Evolutionary conservation across 2,888 invertebrate species (phyloP), one percentile per base, ranked within the genome.

Genomic region (Ferrisia virgata): DNA sequence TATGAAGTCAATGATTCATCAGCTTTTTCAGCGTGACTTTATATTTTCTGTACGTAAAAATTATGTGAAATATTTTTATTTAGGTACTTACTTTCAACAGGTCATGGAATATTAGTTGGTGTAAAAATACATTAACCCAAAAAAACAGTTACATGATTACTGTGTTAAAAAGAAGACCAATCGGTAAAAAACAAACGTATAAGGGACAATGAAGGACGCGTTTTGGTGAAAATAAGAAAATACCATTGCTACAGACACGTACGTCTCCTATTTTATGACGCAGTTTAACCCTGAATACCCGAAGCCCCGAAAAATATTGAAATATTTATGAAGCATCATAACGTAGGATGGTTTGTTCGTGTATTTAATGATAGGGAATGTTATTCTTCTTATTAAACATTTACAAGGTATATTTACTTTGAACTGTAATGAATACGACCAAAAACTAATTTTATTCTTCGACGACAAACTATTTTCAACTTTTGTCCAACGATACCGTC

Each of bases 371-470:
- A 76, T 76, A 76, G 72, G 72, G 72, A 76, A 36, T 76, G 72
- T 33, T 76, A 76, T 76, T 76, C 72, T 76, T 76, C 72, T 76
- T 76, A 76, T 76, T 76, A 76, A 76, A 76, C 33, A 76, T 76
- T 76, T 76, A 76, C 31, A 18, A 33, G 36, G 72, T 36, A 36
- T 76, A 76, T 76, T 76, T 76, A 76, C 36, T 76, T 76, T 76
- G 72, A 76, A 76, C 72, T 8, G 72, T 76, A 36, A 76, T 76
- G 72, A 76, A 76, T 36, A 36, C 18, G 36, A 18, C 36, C 36
- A 36, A 36, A 76, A 76, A 76, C 33, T 76, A 33, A 76, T 76
- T 76, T 76, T 25, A 76, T 76, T 76, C 72, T 22, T 76, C 31
- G 31, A 76, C 31, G 36, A 36, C 31, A 76, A 36, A 36, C 28